These are phyloP conservation scores for Gari tellinella DNA, from an alignment of 2,888 invertebrate genomes.

Conservation along the genomic window DNA sequence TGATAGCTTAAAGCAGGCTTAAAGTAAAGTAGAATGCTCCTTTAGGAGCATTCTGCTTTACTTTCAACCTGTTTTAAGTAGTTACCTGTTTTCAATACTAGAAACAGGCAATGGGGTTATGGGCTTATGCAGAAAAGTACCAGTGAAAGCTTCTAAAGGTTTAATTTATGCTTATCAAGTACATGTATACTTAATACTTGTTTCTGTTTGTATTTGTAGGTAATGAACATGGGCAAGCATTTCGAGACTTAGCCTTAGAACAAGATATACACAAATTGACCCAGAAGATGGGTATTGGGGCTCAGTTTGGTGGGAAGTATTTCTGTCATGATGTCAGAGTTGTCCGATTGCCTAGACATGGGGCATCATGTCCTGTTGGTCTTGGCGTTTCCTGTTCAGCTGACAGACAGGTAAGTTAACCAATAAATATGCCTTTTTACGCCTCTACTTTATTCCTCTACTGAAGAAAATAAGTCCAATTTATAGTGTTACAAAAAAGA, in stretches of 20 bases:
- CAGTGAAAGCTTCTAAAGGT: no score
- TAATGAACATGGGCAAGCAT: slow-evolving; percentile 83
- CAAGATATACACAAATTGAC: slow-evolving; percentile 81
- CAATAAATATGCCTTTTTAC: slow-evolving; percentile 81
- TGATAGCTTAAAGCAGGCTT: no score
- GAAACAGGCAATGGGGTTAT: no score
- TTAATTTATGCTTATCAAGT: no score
- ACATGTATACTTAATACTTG: no score
- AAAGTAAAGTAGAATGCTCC: no score
- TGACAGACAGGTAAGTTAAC: slow-evolving; percentile 83
- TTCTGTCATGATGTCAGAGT: slow-evolving; percentile 85
- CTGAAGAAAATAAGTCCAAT: no score
- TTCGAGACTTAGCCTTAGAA: slow-evolving; percentile 82
- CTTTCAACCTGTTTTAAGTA: neutral
- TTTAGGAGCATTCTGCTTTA: no score
- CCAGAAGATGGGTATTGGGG: slow-evolving; percentile 82
- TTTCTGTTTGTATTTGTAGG: slow-evolving; percentile 64
- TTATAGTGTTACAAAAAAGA: no score
- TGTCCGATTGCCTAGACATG: slow-evolving; percentile 83
- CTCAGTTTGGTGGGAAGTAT: slow-evolving; percentile 85
- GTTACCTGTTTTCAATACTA: slow-evolving; percentile 1
- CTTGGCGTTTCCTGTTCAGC: slow-evolving; percentile 85
- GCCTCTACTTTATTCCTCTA: no score
- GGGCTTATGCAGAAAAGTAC: no score
- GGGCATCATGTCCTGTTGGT: slow-evolving; percentile 84